Conservation (phyloP, 1,140 invertebrate genomes). For the Drosophila bifasciata region DNA sequence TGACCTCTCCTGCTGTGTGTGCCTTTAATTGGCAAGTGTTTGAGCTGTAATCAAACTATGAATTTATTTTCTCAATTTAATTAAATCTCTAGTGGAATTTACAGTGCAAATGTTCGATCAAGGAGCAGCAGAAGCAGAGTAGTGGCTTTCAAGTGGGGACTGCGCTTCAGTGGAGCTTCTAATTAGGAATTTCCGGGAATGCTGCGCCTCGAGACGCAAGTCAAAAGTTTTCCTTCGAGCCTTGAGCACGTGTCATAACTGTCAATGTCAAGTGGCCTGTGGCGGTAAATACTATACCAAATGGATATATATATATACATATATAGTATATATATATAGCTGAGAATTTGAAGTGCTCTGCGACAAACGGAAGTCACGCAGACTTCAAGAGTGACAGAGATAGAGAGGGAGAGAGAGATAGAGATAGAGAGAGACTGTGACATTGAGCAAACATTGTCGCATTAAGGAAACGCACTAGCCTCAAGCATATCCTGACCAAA, state of each 20-base stretch:
- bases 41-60: no score
- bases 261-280: constrained; percentile 63
- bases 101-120: no score
- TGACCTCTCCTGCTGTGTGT: no score
- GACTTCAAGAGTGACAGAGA: constrained; percentile 35
- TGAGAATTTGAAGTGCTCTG: neutral
- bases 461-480: constrained; percentile 70
- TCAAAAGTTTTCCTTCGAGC: constrained; percentile 28
- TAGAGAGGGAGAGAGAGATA: constrained; percentile 4
- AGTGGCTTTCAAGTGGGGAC: no score
- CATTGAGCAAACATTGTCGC: constrained; percentile 67
- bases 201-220: constrained; percentile 16
- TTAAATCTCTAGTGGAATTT: no score
- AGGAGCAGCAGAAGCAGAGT: no score
- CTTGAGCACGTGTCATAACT: constrained; percentile 70
- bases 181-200: constrained; percentile 37
- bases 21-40: no score
- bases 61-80: no score
- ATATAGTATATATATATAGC: constrained; percentile 8
- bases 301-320: neutral
- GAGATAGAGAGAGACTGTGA: constrained; percentile 47
- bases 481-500: constrained; percentile 59
- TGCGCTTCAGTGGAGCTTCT: constrained; percentile 18
- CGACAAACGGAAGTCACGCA: constrained; percentile 57
- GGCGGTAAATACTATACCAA: neutral